A percentile compares a stretch with the other conserved stretches of the same genome.
These are phyloP conservation scores for Halichoeres trimaculatus DNA, from an alignment of 2,113 vertebrate genomes.

Conservation along the genomic window DNA sequence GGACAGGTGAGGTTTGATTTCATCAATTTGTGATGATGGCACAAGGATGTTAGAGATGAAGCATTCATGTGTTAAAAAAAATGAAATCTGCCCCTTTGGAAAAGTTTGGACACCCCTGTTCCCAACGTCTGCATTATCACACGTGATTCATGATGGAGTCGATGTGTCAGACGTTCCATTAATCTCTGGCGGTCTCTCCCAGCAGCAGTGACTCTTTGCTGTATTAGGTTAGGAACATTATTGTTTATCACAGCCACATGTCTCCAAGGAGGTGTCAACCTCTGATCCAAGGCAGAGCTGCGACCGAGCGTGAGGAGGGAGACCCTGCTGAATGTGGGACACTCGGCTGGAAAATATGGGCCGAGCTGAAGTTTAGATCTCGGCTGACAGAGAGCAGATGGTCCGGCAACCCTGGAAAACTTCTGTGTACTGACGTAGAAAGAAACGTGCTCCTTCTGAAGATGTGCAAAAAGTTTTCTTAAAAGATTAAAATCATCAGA, in stretches of 20 bases:
- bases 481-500: too few species aligned
- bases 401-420: neutral
- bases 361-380: constrained; percentile 14
- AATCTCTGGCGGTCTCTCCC: neutral
- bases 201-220: constrained; percentile 16
- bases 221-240: constrained; percentile 66
- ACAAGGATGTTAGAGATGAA: too few species aligned
- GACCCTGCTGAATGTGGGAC: neutral
- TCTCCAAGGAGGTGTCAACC: constrained; percentile 27
- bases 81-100: too few species aligned
- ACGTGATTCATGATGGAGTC: neutral
- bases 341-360: constrained; percentile 56
- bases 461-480: too few species aligned
- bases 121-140: neutral
- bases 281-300: constrained; percentile 59
- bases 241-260: constrained; percentile 62
- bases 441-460: too few species aligned
- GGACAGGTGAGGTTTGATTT: too few species aligned
- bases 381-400: constrained; percentile 28
- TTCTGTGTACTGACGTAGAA: too few species aligned
- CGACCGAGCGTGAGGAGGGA: constrained; percentile 10
- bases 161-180: neutral
- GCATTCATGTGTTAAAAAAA: too few species aligned
- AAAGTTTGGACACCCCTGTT: neutral
- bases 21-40: too few species aligned